Base-by-base conservation (phyloP, 2,797 vertebrate genomes). In the Telmatherina bonti region DNA sequence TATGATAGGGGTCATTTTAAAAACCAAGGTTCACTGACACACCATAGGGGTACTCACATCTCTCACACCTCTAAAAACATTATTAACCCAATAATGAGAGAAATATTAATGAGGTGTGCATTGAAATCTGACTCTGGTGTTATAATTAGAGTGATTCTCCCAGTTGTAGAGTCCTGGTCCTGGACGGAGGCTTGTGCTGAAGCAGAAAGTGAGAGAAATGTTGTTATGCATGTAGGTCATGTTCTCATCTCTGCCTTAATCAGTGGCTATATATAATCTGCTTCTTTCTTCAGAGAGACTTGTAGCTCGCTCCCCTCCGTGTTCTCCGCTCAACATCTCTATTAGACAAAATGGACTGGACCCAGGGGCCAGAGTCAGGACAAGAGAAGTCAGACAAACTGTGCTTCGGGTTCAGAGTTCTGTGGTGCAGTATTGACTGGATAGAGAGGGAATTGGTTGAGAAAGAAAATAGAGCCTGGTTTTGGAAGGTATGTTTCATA, bases 221-320 rank as follows among this genome's bases (percentile, higher is more conserved):
- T 91, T 93, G 91, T 92, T 93, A 91, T 93, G 91, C 91, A 95
- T 94, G 93, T 95, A 94, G 94, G 94, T 94, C 94, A 95, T 93
- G 93, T 94, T 95, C 93, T 89, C 88, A 89, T 93, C 93, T 89
- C 93, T 94, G 93, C 88, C 79, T 94, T 95, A 94, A 95, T 94
- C 93, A 95, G 93, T 81, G 83, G 92, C 94, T 94, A 95, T 94
- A 94, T 95, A 93, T 94, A 95, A 93, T 92, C 88, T 78, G 88
- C 91, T 88, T 81, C 81, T 91, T 92, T 89, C 89, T 93, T 93
- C 89, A 75, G 88, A 92, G 89, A 89, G 89, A 88, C 87, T 88
- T 92, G 91, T 87, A 90, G 89, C 83, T 80, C 72, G 62, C 87
- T 91, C 90, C 88, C 85, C 85, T 79, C 86, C 83, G 84, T 80